Evolutionary conservation across 2,888 invertebrate genomes (phyloP), one percentile per base, ranked within the genome.

Genomic region (Microctonus brassicae): DNA sequence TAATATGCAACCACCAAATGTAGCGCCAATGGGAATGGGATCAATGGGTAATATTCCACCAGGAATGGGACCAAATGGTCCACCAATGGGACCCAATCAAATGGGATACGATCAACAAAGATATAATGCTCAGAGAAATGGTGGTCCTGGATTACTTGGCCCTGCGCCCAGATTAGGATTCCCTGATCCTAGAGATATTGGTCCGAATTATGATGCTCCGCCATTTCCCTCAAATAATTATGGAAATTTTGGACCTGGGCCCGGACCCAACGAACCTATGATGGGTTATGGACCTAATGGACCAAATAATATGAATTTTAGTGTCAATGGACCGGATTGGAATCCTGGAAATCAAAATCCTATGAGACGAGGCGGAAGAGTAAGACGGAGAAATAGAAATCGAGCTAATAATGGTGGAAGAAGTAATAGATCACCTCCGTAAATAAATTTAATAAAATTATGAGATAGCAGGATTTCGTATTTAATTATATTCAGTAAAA

Each of bases 1-100:
- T n/a, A 78, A 77, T 42, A 79, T 81, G 52, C 73, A 70, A 7
- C 73, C 75, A 2, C 76, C 75, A 72, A 72, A 75, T 22, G 77
- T 77, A 74, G 68, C 74, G 0, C 70, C 69, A 1, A 72, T 73
- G 47, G 82, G 82, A 69, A 76, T 75, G 73, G 78, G 76, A n/a
- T 70, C 47, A n/a, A 89, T 90, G 77, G 89, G 89, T 29, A 87
- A 89, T 47, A 73, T 72, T 20, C 73, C 66, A 24, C 89, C 88
- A 58, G 76, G 70, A 70, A 72, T 36, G 89, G 90, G 64, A 88
- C 89, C 72, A 80, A 90, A 79, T 29, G 82, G 80, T 33, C 81
- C 78, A 0, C 74, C 77, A 2, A 77, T 79, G 64, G 72, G 76
- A 17, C 73, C 77, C 2, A 75, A 75, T 75, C 86, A 84, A 52